phyloP scores from a whole-genome alignment of 2,113 vertebrate species.

The Corvus hawaiiensis region DNA sequence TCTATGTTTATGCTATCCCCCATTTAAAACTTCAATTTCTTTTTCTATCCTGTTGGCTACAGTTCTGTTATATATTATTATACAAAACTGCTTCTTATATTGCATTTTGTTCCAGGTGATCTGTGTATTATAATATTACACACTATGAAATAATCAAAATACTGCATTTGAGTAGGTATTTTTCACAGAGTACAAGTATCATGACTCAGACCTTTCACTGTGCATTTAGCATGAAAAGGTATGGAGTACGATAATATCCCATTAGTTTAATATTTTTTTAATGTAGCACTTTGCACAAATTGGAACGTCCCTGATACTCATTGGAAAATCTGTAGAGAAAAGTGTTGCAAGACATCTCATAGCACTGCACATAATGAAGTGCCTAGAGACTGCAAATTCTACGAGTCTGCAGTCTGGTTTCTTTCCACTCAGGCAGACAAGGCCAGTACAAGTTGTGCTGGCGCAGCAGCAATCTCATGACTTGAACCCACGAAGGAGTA shows the following conservation, averaged over 20 bases:
- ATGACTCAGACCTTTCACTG: not conserved
- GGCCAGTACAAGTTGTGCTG: not conserved
- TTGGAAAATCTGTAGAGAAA: not conserved
- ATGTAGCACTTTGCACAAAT: not conserved
- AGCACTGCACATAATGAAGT: rapidly evolving
- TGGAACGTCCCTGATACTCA: not conserved
- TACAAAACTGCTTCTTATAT: not conserved
- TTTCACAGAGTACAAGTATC: not conserved
- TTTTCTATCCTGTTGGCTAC: not conserved
- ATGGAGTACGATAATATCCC: not conserved
- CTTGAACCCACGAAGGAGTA: not conserved
- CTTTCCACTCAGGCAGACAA: not conserved
- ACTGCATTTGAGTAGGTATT: not conserved
- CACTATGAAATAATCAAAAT: not conserved
- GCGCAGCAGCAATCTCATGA: not conserved
- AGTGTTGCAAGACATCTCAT: not conserved
- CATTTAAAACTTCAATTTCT: not conserved
- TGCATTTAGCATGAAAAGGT: not conserved
- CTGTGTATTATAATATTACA: not conserved
- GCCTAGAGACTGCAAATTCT: not conserved
- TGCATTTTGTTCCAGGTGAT: not conserved
- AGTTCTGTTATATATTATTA: not conserved
- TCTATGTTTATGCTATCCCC: not conserved
- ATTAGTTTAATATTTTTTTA: not conserved
- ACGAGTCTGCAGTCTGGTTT: not conserved